A percentile compares a stretch with the other conserved stretches of the same genome.
Conservation (phyloP, 2,888 invertebrate genomes). For the Elysia crispata region DNA sequence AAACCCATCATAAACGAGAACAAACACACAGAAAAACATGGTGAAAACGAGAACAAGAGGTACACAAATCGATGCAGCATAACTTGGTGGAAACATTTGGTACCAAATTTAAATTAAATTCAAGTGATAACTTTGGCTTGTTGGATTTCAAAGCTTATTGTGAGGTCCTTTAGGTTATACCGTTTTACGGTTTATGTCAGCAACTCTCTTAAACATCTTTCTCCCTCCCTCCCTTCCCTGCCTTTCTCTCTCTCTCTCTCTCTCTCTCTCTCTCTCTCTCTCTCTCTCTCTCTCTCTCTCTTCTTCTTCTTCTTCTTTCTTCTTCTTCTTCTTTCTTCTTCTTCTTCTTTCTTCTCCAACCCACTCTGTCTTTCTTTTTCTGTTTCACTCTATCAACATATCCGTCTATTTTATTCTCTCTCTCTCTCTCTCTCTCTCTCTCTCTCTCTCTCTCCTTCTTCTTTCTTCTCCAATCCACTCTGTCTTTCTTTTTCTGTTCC, state of each 20-base stretch:
- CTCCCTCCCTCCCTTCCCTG: conserved; percentile 13
- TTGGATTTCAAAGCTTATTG: too few relatives aligned
- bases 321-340: neutral
- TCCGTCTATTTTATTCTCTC: conserved; percentile 1
- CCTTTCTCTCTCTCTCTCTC: conserved; percentile 29
- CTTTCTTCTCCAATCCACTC: neutral
- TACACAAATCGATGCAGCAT: too few relatives aligned
- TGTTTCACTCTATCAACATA: neutral
- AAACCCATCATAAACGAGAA: too few relatives aligned
- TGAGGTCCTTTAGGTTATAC: too few relatives aligned
- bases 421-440: conserved; percentile 3
- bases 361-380: neutral
- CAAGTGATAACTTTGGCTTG: too few relatives aligned
- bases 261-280: neutral
- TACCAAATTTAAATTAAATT: too few relatives aligned
- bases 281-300: neutral
- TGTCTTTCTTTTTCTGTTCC: neutral
- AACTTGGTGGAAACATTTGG: too few relatives aligned
- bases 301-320: neutral
- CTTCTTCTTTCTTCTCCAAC: neutral
- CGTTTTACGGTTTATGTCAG: too few relatives aligned
- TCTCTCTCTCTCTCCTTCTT: neutral
- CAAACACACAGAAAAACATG: too few relatives aligned
- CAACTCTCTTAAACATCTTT: too few relatives aligned
- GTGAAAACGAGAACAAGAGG: too few relatives aligned